phyloP scores from a whole-genome alignment of 2,113 vertebrate species.

The Sciurus niger region DNA sequence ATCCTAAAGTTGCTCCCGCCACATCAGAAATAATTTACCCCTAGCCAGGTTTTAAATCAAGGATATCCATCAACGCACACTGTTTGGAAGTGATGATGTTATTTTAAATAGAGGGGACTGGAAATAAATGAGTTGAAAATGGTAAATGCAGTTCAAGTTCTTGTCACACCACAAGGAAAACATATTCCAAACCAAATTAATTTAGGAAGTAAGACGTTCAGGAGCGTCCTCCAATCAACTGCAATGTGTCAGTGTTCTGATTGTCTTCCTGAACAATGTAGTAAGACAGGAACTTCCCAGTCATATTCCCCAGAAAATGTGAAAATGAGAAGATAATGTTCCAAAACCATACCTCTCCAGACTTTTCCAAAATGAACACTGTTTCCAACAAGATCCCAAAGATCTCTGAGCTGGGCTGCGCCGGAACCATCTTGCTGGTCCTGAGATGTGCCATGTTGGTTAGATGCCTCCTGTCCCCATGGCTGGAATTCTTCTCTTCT shows the following conservation, averaged over 20 bases:
- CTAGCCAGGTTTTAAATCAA: constrained; percentile 76
- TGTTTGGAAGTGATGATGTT: constrained; percentile 54
- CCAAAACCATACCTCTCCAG: constrained; percentile 19
- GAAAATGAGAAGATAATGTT: constrained; percentile 50
- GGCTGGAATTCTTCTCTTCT: constrained; percentile 93
- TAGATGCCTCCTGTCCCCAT: constrained; percentile 93
- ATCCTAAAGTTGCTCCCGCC: constrained; percentile 52
- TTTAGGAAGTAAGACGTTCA: constrained; percentile 26
- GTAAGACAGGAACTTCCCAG: background rate
- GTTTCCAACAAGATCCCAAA: constrained; percentile 88
- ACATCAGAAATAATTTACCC: constrained; percentile 73
- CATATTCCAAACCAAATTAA: background rate
- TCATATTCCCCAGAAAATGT: background rate
- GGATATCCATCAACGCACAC: background rate
- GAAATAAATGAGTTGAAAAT: constrained; percentile 47
- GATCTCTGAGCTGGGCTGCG: constrained; percentile 84
- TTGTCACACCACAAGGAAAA: constrained; percentile 73
- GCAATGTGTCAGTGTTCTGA: background rate
- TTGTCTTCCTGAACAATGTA: constrained; percentile 54
- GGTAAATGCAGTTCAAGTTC: constrained; percentile 60
- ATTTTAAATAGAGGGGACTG: constrained; percentile 55
- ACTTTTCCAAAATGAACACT: constrained; percentile 85
- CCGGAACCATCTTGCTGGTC: constrained; percentile 90
- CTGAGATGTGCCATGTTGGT: constrained; percentile 92
- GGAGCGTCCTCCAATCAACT: background rate